These are phyloP conservation scores for Carassius carassius DNA, from an alignment of 2,113 vertebrate genomes.

Conservation along the genomic window DNA sequence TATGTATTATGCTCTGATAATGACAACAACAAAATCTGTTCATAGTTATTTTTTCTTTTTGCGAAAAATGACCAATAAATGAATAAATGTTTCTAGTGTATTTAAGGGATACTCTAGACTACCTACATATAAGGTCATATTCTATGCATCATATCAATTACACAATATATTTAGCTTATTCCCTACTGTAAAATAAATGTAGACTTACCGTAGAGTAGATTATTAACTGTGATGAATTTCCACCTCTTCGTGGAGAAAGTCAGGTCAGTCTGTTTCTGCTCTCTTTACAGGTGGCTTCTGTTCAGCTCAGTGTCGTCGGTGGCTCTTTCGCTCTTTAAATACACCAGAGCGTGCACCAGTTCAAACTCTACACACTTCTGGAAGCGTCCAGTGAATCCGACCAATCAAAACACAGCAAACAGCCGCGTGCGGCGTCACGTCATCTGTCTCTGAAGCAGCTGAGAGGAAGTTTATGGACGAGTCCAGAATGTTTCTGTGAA, in stretches of 20 bases:
- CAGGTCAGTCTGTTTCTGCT: not conserved
- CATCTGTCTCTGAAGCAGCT: not conserved
- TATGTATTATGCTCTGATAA: not conserved
- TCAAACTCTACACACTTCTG: slow-evolving; percentile 32
- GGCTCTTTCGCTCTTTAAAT: slow-evolving; percentile 20
- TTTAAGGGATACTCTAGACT: not conserved
- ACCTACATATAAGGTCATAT: not conserved
- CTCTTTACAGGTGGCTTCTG: not conserved
- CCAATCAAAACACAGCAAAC: slow-evolving; percentile 23
- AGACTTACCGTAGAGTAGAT: not conserved
- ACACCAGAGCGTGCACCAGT: not conserved
- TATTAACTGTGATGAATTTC: not conserved
- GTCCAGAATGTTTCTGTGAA: not conserved
- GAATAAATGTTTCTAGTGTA: not conserved
- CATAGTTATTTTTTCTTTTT: not conserved
- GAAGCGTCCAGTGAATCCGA: not conserved
- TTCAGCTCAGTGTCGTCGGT: not conserved
- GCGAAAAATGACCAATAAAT: not conserved
- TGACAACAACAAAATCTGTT: not conserved
- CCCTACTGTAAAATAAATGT: not conserved
- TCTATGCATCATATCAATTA: not conserved
- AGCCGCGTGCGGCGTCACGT: not conserved
- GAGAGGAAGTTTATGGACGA: not conserved
- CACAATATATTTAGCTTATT: not conserved
- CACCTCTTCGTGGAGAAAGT: not conserved